These are phyloP conservation scores for Menidia beryllina DNA, from an alignment of 2,113 vertebrate genomes.

Conservation along the genomic window DNA sequence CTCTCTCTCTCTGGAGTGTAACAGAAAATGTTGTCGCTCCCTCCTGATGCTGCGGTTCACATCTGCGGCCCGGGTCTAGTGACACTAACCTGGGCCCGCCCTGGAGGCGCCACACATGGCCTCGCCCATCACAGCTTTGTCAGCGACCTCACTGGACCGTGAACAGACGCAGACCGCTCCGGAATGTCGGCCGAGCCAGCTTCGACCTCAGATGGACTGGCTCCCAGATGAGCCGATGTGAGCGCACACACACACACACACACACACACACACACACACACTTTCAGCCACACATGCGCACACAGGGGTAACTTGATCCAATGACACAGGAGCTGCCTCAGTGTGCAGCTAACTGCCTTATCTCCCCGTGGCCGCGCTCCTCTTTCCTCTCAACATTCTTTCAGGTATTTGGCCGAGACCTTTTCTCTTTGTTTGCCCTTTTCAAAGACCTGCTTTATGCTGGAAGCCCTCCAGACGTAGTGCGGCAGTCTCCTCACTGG, in stretches of 20 bases:
- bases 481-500: slow-evolving; percentile 53
- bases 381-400: slow-evolving; percentile 83
- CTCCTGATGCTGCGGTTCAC: slow-evolving; percentile 34
- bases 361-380: slow-evolving; percentile 77
- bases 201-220: slow-evolving; percentile 66
- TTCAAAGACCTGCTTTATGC: slow-evolving; percentile 82
- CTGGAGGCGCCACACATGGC: slow-evolving; percentile 70
- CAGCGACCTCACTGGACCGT: slow-evolving; percentile 77
- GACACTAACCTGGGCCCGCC: slow-evolving; percentile 45
- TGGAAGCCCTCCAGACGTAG: slow-evolving; percentile 65
- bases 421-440: slow-evolving; percentile 82
- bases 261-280: slow-evolving; percentile 34
- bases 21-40: too few relatives aligned
- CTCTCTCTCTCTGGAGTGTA: too few relatives aligned
- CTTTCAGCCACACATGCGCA: slow-evolving; percentile 11
- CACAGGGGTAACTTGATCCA: slow-evolving; percentile 69
- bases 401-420: slow-evolving; percentile 82
- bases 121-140: slow-evolving; percentile 69
- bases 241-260: slow-evolving; percentile 52
- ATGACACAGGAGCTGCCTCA: slow-evolving; percentile 77
- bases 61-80: slow-evolving; percentile 35
- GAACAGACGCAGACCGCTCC: slow-evolving; percentile 73
- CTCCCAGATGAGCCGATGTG: slow-evolving; percentile 46
- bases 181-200: slow-evolving; percentile 71
- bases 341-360: slow-evolving; percentile 81